Evolutionary conservation across 1,140 invertebrate genomes (phyloP), one percentile per base, ranked within the genome.

Genomic region (Drosophila ananassae): DNA sequence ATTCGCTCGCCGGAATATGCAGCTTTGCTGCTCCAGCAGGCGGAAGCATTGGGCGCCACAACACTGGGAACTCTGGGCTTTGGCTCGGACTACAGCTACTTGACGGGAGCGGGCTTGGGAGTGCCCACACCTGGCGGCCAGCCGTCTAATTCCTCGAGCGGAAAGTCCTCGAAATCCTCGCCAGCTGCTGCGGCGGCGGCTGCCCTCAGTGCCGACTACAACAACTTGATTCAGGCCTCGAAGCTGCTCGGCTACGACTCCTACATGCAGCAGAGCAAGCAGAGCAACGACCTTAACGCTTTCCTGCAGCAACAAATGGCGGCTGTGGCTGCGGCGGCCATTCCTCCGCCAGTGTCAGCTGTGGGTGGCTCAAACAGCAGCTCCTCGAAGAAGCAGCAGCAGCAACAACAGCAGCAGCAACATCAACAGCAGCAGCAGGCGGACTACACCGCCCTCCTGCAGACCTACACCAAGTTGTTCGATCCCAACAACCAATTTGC

Each of bases 1-100:
- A 91, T 92, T 34, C 77, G 89, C 0, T 92, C 90, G 3, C 90
- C 91, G 1, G 91, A 92, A 52, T 92, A 92, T 59, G 91, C 91
- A 5, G 80, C 90, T 0, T 55, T 92, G 7, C 58, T 92, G 4
- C 48, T 92, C 21, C 89, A 92, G 50, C 91, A 92, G 50, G 91
- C 91, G 0, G 91, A 92, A 54, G 91, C 91, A 0, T 47, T 92
- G 58, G 91, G 90, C 2, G 91, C 91, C 17, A 91, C 91, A 5
- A 91, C 91, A 5, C 52, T 91, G n/a, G 90, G 91, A 3, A 91
- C 90, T 0, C 44, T 91, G 37, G 90, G 90, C 3, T 89, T 91
- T 62, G 82, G 89, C 17, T 63, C 81, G 0, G 90, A 91, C 64
- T 91, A 91, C 25, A 82, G 75, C 46, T 91, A 90, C 62, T 46